Evolutionary conservation across 2,113 vertebrate genomes (phyloP), one percentile per base, ranked within the genome.

Genomic region (Engraulis encrasicolus): DNA sequence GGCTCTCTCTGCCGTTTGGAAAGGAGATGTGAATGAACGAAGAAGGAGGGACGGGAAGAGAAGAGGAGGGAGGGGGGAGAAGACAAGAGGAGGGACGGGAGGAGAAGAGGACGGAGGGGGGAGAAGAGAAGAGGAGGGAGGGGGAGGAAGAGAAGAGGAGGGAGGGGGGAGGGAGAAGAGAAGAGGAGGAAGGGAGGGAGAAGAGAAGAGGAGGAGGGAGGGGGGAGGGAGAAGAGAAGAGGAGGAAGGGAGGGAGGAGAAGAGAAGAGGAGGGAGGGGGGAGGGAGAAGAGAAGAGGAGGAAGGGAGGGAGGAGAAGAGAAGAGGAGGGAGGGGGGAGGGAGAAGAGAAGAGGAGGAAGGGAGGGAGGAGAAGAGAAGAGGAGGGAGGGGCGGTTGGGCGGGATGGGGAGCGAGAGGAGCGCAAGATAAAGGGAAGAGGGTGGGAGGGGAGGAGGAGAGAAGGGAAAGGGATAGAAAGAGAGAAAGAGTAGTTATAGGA

Each of bases 321-420:
- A 80, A 79, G 66, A 66, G 27, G 14, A 74, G n/a, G n/a, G n/a
- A 27, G 23, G 66, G 34, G 66, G 66, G 66, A 74, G 12, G 66
- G 66, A n/a, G 27, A 27, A 71, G 66, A 74, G 66, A 74, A 14
- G 66, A 31, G 66, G 20, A n/a, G 83, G 66, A n/a, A n/a, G n/a
- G n/a, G n/a, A 85, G 37, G 17, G 5, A 81, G 45, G 50, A 49
- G 84, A 89, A 86, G 86, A 89, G 92, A 90, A n/a, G n/a, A n/a
- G n/a, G n/a, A n/a, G n/a, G n/a, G n/a, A n/a, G n/a, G n/a, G n/a
- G 82, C 23, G 17, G 5, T 78, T 23, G 37, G 17, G 2, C 79
- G 48, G 86, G 89, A 92, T 89, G 2, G 66, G 66, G 93, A 93
- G 87, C 86, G 84, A 85, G 89, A 89, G 80, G 58, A 36, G 31